These are phyloP conservation scores for Stegastes partitus DNA, from an alignment of 2,113 vertebrate genomes.

Conservation along the genomic window DNA sequence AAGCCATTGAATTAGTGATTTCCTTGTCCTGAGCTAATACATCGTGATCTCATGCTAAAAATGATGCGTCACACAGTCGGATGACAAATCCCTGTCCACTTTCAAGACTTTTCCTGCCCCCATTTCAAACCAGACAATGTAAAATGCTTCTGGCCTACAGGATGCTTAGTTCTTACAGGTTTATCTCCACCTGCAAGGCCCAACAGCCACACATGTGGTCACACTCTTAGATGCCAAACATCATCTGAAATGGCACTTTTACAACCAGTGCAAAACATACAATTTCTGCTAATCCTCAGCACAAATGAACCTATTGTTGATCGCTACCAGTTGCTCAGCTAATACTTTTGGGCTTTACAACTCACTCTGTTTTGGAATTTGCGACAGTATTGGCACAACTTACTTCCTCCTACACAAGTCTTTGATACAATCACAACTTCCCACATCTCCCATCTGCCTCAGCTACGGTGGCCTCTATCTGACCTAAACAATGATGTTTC, in stretches of 20 bases:
- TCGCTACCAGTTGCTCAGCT: constrained; percentile 1
- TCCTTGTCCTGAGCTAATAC: not conserved
- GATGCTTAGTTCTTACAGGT: not conserved
- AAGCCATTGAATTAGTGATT: not conserved
- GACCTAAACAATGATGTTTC: constrained; percentile 4
- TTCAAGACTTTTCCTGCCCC: not conserved
- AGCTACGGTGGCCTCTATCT: not conserved
- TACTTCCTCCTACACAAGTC: constrained; percentile 16
- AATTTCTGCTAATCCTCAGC: not conserved
- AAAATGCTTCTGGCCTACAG: not conserved
- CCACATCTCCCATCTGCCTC: constrained; percentile 23
- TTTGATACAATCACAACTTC: constrained; percentile 30
- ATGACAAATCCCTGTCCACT: not conserved
- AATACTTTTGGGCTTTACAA: not conserved
- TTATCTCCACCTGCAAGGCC: not conserved
- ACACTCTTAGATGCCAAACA: too few species aligned
- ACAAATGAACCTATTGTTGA: constrained; percentile 10
- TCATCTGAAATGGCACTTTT: too few species aligned
- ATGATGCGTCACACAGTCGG: not conserved
- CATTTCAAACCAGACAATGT: not conserved
- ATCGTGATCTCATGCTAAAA: not conserved
- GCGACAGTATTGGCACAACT: not conserved
- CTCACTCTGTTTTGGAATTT: not conserved
- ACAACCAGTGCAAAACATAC: not conserved
- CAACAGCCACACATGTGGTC: not conserved